phyloP scores from a whole-genome alignment of 2,113 vertebrate species.

The Barnardius zonarius region DNA sequence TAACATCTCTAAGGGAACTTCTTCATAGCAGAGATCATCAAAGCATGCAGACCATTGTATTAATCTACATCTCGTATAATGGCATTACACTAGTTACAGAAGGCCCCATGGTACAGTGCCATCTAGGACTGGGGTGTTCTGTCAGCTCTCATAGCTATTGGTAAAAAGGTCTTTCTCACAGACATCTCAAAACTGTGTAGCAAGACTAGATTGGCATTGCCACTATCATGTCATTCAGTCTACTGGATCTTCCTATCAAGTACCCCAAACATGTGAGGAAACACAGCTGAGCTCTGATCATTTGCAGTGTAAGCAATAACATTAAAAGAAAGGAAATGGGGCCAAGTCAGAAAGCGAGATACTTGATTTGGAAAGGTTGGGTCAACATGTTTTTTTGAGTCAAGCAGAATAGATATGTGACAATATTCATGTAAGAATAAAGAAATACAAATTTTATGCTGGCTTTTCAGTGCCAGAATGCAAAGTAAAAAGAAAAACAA shows the following conservation, averaged over 20 bases:
- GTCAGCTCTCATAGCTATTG: neutral
- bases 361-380: neutral
- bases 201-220: neutral
- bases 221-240: neutral
- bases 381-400: neutral
- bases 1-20: neutral
- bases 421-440: neutral
- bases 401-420: neutral
- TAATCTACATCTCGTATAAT: neutral
- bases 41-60: neutral
- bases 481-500: neutral
- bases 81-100: neutral
- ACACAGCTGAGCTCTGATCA: neutral
- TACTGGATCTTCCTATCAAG: neutral
- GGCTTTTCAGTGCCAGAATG: neutral
- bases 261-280: neutral
- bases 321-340: neutral
- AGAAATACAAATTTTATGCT: neutral
- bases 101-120: too few relatives aligned
- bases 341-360: neutral
- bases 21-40: neutral
- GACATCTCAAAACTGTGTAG: neutral
- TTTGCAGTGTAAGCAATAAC: neutral
- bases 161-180: neutral
- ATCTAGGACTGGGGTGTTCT: neutral